phyloP scores from a whole-genome alignment of 1,140 invertebrate species.

The Sinella curviseta region DNA sequence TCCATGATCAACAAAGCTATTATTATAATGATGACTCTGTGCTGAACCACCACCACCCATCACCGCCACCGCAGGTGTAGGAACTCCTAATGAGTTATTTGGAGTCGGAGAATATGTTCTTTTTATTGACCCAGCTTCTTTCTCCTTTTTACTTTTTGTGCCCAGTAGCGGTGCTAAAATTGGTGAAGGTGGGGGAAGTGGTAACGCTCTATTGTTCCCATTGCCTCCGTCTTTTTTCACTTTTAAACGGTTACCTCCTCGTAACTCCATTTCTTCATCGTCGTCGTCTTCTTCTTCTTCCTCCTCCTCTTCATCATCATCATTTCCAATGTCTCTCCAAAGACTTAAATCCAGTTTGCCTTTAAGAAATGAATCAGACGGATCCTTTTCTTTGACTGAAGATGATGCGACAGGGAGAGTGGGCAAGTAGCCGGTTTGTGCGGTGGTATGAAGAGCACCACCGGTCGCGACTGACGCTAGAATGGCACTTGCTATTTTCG shows the following conservation, averaged over 20 bases:
- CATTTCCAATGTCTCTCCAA: neutral
- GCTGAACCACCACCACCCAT: neutral
- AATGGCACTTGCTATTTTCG: neutral
- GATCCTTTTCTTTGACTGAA: neutral
- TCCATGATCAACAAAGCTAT: neutral
- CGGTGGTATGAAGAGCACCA: neutral
- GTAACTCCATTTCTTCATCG: neutral
- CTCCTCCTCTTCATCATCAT: neutral
- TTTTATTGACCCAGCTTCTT: neutral
- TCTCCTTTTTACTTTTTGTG: neutral
- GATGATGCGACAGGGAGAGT: neutral
- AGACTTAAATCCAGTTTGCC: conserved; percentile 17
- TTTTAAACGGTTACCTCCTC: neutral
- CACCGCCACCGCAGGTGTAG: neutral
- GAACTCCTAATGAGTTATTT: neutral
- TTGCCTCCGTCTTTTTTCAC: neutral
- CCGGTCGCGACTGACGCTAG: neutral
- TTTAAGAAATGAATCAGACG: neutral
- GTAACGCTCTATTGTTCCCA: too few relatives aligned
- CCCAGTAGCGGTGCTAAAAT: neutral
- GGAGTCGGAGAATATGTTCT: neutral
- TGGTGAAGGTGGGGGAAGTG: neutral
- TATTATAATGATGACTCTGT: neutral
- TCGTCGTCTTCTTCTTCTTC: neutral
- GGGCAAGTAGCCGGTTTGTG: neutral